Evolutionary conservation across 1,140 invertebrate species (phyloP), one percentile per base, ranked within the genome.

Genomic region (Tetragnatha versicolor): DNA sequence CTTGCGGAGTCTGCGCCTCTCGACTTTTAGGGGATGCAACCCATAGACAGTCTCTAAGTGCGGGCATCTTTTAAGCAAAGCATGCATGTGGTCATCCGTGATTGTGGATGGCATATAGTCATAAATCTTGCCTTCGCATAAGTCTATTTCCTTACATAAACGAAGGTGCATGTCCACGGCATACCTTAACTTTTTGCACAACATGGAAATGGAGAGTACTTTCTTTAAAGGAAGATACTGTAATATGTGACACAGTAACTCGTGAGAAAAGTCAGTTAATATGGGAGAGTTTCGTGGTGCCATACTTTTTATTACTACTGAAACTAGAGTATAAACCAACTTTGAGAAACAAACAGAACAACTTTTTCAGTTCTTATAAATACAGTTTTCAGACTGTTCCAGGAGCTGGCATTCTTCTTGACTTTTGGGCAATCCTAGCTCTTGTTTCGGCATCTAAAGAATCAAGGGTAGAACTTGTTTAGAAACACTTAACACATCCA

Each of bases 41-140:
- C 84, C 84, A 77, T 84, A 83, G 4, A 85, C 80, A 33, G 63
- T 76, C 29, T 81, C 78, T 9, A 84, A 22, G 39, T 84, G 81
- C 39, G 79, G 80, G 77, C 84, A 85, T 42, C 83, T 81, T 17
- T 69, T 63, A 17, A 84, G 75, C 6, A 85, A 79, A 33, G 65
- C 25, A 22, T 55, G 53, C 10, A 85, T 65, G 7, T 79, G 80
- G 10, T 79, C 76, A 81, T 85, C 84, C 6, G 80, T 82, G n/a
- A 85, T 45, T 51, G 66, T 73, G 17, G 69, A 53, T 9, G 82
- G 82, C 82, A 84, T 82, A 49, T n/a, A 84, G 29, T 42, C 81
- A 72, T 10, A 84, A 72, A 80, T 33, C 14, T 55, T 60, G n/a
- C 31, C 45, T 10, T 68, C 65, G 42, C 65, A 55, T 3, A 80